These are phyloP conservation scores for Artibeus lituratus DNA, from an alignment of 2,797 vertebrate species.

Conservation along the genomic window DNA sequence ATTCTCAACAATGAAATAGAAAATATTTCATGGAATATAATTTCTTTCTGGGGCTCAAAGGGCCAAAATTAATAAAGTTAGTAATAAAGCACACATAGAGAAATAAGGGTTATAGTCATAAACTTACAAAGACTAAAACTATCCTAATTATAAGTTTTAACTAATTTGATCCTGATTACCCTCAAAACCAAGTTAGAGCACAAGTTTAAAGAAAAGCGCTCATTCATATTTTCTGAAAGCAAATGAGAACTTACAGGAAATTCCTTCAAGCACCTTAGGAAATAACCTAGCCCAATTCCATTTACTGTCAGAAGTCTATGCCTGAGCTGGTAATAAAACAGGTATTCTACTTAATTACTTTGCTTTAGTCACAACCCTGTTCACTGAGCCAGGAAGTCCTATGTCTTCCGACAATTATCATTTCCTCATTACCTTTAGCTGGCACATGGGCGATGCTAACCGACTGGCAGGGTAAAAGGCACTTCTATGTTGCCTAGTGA, in stretches of 20 bases:
- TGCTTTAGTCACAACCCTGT: not conserved
- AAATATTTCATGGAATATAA: not conserved
- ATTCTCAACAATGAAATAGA: conserved; percentile 34
- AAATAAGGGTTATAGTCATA: not conserved
- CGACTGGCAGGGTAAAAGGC: not conserved
- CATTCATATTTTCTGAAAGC: conserved; percentile 1
- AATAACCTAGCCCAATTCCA: not conserved
- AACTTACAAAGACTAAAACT: not conserved
- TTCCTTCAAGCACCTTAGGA: conserved; percentile 1
- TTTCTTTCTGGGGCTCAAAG: conserved; percentile 1
- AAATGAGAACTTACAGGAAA: conserved; percentile 3
- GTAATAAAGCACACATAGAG: not conserved
- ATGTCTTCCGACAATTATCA: not conserved
- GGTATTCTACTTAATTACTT: not conserved
- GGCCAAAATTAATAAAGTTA: not conserved
- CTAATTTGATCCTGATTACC: not conserved
- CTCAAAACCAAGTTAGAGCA: conserved; percentile 21
- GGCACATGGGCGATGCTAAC: not conserved
- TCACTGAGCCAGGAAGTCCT: not conserved
- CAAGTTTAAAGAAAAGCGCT: not conserved
- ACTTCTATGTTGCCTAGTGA: not conserved
- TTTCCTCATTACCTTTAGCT: not conserved
- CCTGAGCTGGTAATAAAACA: not conserved
- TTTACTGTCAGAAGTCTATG: not conserved
- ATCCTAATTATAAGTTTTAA: conserved; percentile 21